Percentiles rank a stretch among this genome's conserved stretches.
Conservation (phyloP, 2,888 invertebrate species). For the Sussaba pulchella region DNA sequence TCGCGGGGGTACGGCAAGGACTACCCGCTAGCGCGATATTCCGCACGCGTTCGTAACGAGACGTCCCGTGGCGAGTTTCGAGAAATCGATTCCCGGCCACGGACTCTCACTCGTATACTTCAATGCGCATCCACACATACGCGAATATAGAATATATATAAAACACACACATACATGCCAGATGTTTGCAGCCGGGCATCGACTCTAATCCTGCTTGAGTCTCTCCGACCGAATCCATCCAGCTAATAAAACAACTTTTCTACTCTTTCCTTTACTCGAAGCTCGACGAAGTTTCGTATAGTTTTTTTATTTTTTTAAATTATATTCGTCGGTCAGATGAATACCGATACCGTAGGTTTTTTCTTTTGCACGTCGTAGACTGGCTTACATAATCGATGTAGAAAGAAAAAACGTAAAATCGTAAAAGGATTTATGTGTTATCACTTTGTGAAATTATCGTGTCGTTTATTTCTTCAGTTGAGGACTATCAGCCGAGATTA, state of each 20-base stretch:
- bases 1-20: conserved; percentile 15
- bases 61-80: conserved; percentile 54
- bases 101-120: background rate
- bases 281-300: conserved; percentile 1
- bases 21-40: conserved; percentile 49
- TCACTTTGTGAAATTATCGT: too few relatives aligned
- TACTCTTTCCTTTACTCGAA: conserved; percentile 26
- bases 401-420: conserved; percentile 2
- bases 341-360: conserved; percentile 32
- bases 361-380: background rate
- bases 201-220: conserved; percentile 52
- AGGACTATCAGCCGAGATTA: too few relatives aligned
- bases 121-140: background rate
- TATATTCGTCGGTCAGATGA: conserved; percentile 3
- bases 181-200: conserved; percentile 52
- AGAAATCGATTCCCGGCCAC: conserved; percentile 54
- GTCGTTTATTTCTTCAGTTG: too few relatives aligned
- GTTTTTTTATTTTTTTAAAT: conserved; percentile 1
- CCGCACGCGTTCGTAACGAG: conserved; percentile 49
- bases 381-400: conserved; percentile 6
- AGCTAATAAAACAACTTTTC: conserved; percentile 56
- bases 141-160: background rate
- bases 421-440: too few relatives aligned
- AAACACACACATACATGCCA: background rate
- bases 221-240: conserved; percentile 25